Evolutionary conservation across 2,888 invertebrate genomes (phyloP).

Genomic region (Catonia carolina): DNA sequence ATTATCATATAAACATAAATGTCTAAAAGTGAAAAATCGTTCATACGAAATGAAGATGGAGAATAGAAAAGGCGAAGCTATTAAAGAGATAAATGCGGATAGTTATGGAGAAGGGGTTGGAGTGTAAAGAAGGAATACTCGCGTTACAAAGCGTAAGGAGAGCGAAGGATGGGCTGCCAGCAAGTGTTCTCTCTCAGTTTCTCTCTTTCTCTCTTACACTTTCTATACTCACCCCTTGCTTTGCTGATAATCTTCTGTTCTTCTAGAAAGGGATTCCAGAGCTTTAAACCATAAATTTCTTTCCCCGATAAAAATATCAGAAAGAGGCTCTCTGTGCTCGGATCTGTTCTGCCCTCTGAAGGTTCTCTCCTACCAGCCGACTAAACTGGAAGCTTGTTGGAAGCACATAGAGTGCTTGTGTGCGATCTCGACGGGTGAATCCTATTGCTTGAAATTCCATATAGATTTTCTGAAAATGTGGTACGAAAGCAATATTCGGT

Average conservation of each 20-base stretch:
- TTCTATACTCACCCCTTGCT: neutral
- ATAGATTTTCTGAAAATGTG: too few species aligned
- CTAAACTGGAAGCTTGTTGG: too few species aligned
- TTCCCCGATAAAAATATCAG: constrained; percentile 12
- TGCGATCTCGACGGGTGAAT: too few species aligned
- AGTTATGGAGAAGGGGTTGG: too few species aligned
- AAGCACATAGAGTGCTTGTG: too few species aligned
- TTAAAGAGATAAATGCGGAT: constrained; percentile 12
- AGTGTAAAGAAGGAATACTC: too few species aligned
- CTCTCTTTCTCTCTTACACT: neutral
- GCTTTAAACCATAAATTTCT: constrained; percentile 13
- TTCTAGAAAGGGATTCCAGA: constrained; percentile 10
- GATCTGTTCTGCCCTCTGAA: too few species aligned
- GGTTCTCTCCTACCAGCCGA: too few species aligned
- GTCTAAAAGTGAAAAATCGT: constrained; percentile 10
- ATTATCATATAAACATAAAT: constrained; percentile 13
- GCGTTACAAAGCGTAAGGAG: too few species aligned
- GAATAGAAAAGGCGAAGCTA: constrained; percentile 3
- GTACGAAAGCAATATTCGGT: too few species aligned
- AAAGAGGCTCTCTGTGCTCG: neutral
- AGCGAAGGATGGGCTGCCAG: too few species aligned
- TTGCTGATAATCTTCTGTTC: constrained; percentile 11
- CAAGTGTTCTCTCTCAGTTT: neutral
- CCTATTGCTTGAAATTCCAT: too few species aligned
- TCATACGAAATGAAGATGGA: constrained; percentile 11